Conservation (phyloP, 2,888 invertebrate genomes). For the Copidosoma aretas region DNA sequence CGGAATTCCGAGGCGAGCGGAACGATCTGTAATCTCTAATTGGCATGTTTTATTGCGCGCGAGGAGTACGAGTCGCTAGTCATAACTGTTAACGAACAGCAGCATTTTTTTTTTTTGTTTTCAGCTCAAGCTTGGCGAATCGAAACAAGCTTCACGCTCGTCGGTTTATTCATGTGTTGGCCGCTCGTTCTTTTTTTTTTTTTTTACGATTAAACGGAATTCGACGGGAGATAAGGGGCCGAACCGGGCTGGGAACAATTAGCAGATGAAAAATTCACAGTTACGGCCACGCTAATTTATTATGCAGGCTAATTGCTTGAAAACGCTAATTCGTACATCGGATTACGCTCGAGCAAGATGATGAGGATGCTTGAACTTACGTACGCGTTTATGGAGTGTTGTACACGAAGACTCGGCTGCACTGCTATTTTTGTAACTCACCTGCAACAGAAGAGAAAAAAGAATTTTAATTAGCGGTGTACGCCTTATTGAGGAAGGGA, state of each 20-base stretch:
- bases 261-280: background rate
- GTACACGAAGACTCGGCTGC: too few species aligned
- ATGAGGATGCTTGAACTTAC: too few species aligned
- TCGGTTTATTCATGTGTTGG: background rate
- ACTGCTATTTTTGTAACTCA: constrained; percentile 12
- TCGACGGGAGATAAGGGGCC: background rate
- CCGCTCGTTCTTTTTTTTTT: background rate
- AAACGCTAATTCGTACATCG: background rate
- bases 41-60: too few species aligned
- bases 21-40: too few species aligned
- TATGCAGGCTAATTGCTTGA: background rate
- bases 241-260: background rate
- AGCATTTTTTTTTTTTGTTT: background rate
- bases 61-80: too few species aligned
- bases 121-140: background rate
- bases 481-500: constrained; percentile 18
- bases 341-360: too few species aligned
- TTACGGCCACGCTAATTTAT: background rate
- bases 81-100: background rate
- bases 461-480: background rate
- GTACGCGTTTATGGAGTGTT: too few species aligned
- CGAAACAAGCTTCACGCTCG: background rate
- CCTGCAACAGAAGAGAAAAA: constrained; percentile 27
- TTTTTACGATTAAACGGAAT: background rate
- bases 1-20: too few species aligned